Evolutionary conservation across 92 coral and sea anemone species (phyloP).

Genomic region (Umimayanthus chanpuru): DNA sequence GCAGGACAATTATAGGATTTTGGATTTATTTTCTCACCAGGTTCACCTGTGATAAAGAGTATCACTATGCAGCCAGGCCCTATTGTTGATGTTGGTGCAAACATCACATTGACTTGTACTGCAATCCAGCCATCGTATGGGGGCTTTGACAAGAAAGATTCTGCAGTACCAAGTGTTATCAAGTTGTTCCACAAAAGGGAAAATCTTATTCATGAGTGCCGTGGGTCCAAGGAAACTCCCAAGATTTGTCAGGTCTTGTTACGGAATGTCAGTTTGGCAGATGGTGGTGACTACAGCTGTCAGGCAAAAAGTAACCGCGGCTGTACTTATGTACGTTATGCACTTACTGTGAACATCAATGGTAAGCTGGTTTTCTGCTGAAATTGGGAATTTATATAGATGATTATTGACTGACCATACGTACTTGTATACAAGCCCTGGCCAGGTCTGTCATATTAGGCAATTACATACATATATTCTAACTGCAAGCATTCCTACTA

Average conservation of each 20-base stretch:
- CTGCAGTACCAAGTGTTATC: constrained; percentile 9
- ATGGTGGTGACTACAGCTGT: constrained; percentile 43
- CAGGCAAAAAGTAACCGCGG: neutral
- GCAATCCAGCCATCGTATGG: constrained; percentile 8
- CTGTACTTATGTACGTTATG: neutral
- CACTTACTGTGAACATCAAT: neutral
- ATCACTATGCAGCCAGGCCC: neutral
- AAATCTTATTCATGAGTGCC: neutral
- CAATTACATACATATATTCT: too few relatives aligned
- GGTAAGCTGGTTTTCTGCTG: neutral
- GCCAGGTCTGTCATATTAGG: too few relatives aligned
- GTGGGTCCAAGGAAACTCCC: neutral
- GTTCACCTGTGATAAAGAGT: constrained; percentile 24
- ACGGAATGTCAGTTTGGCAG: neutral
- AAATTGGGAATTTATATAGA: too few relatives aligned
- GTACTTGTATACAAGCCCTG: too few relatives aligned
- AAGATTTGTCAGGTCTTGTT: constrained; percentile 14
- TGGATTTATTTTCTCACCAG: neutral
- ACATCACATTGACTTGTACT: constrained; percentile 21
- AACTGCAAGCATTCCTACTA: too few relatives aligned
- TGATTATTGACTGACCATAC: too few relatives aligned
- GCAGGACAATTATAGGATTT: neutral
- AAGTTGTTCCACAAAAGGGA: neutral
- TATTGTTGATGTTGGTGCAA: constrained; percentile 3
- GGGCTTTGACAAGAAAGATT: constrained; percentile 9